Base-by-base conservation (phyloP, 2,797 vertebrate species). In the Bucorvus abyssinicus region DNA sequence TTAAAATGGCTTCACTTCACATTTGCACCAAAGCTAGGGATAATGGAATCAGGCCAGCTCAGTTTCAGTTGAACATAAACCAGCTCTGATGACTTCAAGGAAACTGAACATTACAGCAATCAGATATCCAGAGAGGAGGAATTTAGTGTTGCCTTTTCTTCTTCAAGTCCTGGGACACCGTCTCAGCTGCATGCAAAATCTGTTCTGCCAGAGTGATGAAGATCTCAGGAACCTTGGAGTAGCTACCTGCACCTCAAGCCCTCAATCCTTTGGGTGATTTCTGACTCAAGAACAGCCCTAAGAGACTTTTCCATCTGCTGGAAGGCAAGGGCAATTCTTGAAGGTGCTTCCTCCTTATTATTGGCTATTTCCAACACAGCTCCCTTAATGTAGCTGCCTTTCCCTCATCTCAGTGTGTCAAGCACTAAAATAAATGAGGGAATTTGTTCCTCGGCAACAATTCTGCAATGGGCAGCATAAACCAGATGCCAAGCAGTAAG, bases 11-110 rank as follows among this genome's bases (percentile, higher is more conserved):
- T 0, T 75, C 63, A 42, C 24, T 87, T 91, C 73, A 86, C 63
- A 80, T 61, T 4, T 83, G 69, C 87, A 90, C 60, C n/a, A 81
- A 21, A 63, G 20, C n/a, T 36, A 82, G 34, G 14, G 38, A 88
- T 45, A 56, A 18, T 61, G 55, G 75, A 90, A 92, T 12, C 57
- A 85, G 42, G 68, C 88, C 64, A 90, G 55, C 45, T 85, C 84
- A 42, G 75, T 80, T 85, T 57, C 81, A 88, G 92, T 50, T 96
- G 95, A 97, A 96, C 36, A 94, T 95, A 95, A 95, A 96, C 92
- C 84, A 95, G 73, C 53, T 60, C 75, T 36, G 68, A 69, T 30
- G 86, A 87, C 84, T 94, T 91, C 53, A 95, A 89, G 93, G 92
- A 93, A 97, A 71, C 71, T n/a, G 86, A 94, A 87, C 45, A 36